Evolutionary conservation across 2,888 invertebrate species (phyloP), one percentile per base, ranked within the genome.

Genomic region (Tetranychus truncatus): DNA sequence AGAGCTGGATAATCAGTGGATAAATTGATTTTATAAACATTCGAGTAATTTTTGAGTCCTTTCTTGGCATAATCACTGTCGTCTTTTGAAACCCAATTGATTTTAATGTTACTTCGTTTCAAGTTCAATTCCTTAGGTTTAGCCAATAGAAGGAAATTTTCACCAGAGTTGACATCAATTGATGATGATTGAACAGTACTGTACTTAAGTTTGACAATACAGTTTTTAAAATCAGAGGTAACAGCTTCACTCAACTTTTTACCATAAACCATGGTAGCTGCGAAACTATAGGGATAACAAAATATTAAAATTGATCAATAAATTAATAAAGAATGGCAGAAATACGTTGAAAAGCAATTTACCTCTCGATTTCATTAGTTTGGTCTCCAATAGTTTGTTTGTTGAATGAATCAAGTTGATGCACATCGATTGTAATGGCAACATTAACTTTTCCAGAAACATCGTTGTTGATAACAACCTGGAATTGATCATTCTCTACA

Each of bases 1-100:
- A 88, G 83, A 1, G 88, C 86, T 55, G 88, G 84, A 2, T 84
- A 83, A 71, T 78, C 74, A 11, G 76, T 74, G 20, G 46, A 24
- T 44, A 78, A 67, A 24, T 20, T 9, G 11, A 20, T 69, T 24
- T 24, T 69, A n/a, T 15, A 20, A 24, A 9, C 9, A 24, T 69
- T 69, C 11, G 69, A 69, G 15, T 15, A 55, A 55, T 15, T 55
- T 2, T 15, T 55, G 2, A 55, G 11, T 15, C 3, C 1, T 15
- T 55, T 55, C 11, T 15, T 55, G 15, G 15, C 15, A 9, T 15
- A 55, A 9, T 34, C 34, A 34, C 34, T 34, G 34, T 34, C 34
- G 34, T 34, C 34, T 55, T 55, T 9, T 15, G 15, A 9, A 55
- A 55, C 15, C 11, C 55, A 15, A 9, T 9, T 15, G 15, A 55